Base-by-base conservation (phyloP, 2,797 vertebrate species). In the Halcyon chelicuti region DNA sequence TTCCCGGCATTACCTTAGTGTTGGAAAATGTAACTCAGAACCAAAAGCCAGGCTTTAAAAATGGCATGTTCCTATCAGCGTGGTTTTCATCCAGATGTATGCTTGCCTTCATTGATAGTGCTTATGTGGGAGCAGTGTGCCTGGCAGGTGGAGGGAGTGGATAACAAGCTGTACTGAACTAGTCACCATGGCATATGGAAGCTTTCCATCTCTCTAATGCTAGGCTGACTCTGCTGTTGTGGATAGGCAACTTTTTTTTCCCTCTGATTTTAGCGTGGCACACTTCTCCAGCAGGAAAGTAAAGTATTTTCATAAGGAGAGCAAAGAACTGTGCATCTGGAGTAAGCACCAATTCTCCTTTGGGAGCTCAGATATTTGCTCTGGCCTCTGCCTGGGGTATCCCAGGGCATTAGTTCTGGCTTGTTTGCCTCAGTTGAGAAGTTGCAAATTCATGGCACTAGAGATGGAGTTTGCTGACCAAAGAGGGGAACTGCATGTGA, bases 401-500 rank as follows among this genome's bases (percentile, higher is more conserved):
- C 31, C 15, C 75, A 67, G 54, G 52, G 8, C 40, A 31, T 49
- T 68, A 17, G 58, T 83, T 86, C 52, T 82, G 78, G 5, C 23
- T 52, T 71, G 33, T 70, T 90, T 81, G 18, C 35, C 60, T 90
- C 54, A 47, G 8, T 74, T 82, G 37, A 95, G 65, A 62, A 86
- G 37, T 42, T 76, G 46, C 26, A 74, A 68, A 87, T 90, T 77
- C 35, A 20, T 1, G 0, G 60, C 63, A n/a, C 60, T 71, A 23
- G 77, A 67, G 83, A 33, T 8, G 8, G 66, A 86, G 33, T 52
- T 35, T 6, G 5, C 79, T 70, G 37, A 52, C 31, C 46, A 54
- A 39, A 91, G 65, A 81, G 73, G 62, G 58, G 55, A 78, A 22
- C 76, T 94, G 93, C 68, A 44, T 33, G 85, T 95, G 85, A 94